Base-by-base conservation (phyloP, 2,113 vertebrate genomes). In the Micronycteris hirsuta region DNA sequence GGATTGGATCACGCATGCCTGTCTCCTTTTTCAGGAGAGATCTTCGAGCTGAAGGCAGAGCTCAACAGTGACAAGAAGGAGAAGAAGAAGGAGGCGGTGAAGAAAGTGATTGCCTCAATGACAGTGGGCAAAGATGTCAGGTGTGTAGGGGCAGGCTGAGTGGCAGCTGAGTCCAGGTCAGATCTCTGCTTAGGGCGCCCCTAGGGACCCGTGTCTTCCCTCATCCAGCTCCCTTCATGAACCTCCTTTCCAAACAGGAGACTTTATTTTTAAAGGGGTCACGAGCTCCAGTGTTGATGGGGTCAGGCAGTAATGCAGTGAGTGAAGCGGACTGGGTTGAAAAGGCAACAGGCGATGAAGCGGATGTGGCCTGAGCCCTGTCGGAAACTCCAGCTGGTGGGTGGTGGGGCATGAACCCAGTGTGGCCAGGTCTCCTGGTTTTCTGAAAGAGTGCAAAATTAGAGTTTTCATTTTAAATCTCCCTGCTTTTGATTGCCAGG, bases 61-160 rank as follows among this genome's bases (percentile, higher is more conserved):
- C 98, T 99, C 47, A 99, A 99, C 98, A 99, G 99, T 3, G 99
- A 99, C 98, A 99, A 99, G 98, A 99, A 99, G 96, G 99, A 99
- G 98, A 99, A 99, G 98, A 99, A 99, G 98, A 99, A 99, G 96
- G 99, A 99, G 97, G 99, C 99, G 0, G 99, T 99, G 96, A 99
- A 99, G 98, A 99, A 99, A 98, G 99, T 99, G 98, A 99, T 99
- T 0, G 99, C 99, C 0, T 99, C 99, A 11, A 99, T 99, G 99
- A 99, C 99, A 0, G 99, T 99, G 0, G 99, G 99, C 95, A 99
- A 99, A 96, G 99, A 99, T 10, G 99, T 99, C 98, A 99, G 99
- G 99, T 99, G 96, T 71, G 97, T 61, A 76, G 81, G 81, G 91
- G 95, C 3, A 45, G 73, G 43, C 76, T 0, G 1, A 19, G 38